Percentiles rank a stretch among this genome's conserved stretches.
Conservation (phyloP, 2,888 invertebrate species). For the Minunthozetes semirufus region DNA sequence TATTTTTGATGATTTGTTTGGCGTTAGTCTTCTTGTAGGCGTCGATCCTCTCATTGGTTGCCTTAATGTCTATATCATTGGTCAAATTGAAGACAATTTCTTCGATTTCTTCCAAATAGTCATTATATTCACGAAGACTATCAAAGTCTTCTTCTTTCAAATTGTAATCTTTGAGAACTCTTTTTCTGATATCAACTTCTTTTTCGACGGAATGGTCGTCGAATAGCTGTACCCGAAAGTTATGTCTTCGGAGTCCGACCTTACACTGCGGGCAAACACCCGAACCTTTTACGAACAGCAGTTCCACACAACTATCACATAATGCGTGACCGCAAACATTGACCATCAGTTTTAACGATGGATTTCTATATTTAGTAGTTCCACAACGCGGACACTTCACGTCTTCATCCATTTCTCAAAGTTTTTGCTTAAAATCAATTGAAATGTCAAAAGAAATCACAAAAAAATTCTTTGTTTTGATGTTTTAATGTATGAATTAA, state of each 20-base stretch:
- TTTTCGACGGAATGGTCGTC: constrained; percentile 95
- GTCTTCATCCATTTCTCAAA: constrained; percentile 54
- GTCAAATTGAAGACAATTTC: constrained; percentile 80
- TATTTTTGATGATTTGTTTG: constrained; percentile 48
- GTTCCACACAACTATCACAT: constrained; percentile 94
- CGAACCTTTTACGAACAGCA: constrained; percentile 91
- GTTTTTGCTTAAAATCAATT: background rate
- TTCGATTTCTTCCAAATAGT: constrained; percentile 93
- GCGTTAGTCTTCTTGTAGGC: constrained; percentile 84
- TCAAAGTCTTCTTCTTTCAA: constrained; percentile 90
- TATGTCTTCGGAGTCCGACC: constrained; percentile 74
- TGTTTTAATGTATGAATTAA: background rate
- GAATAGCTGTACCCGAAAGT: constrained; percentile 78
- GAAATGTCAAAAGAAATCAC: no score
- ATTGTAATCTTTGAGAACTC: constrained; percentile 80
- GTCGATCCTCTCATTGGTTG: constrained; percentile 81
- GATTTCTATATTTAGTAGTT: constrained; percentile 92
- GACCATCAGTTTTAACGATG: constrained; percentile 91
- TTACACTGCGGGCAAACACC: constrained; percentile 91
- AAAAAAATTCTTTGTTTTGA: background rate
- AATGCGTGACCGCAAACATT: constrained; percentile 96
- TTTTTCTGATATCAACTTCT: constrained; percentile 87
- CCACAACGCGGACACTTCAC: constrained; percentile 93
- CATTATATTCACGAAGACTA: constrained; percentile 75
- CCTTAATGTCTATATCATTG: constrained; percentile 78